Conservation (phyloP, 1,140 invertebrate genomes). For the Nasonia longicornis region DNA sequence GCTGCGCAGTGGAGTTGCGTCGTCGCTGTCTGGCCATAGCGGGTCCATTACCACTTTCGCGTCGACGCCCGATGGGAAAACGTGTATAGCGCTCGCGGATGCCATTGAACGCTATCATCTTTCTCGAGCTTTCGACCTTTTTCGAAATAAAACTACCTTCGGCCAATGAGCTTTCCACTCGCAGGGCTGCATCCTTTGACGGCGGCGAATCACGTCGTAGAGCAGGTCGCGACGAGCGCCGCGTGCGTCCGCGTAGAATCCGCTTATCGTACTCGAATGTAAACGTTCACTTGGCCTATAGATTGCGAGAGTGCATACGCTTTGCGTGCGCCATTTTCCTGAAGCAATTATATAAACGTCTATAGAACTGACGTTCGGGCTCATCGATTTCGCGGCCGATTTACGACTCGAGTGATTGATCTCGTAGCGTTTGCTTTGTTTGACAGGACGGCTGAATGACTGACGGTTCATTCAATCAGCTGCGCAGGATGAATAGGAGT, state of each 20-base stretch:
- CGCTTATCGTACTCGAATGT: neutral
- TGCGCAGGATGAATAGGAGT: too few relatives aligned
- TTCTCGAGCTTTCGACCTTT: too few relatives aligned
- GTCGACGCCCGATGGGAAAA: neutral
- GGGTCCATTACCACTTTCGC: neutral
- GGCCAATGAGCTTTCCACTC: too few relatives aligned
- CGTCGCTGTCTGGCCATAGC: neutral
- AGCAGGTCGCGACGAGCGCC: neutral
- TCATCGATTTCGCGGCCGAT: conserved; percentile 2
- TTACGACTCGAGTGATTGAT: neutral
- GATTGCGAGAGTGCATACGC: neutral
- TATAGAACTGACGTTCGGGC: neutral
- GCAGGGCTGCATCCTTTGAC: neutral
- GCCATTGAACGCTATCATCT: too few relatives aligned
- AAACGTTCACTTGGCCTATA: neutral
- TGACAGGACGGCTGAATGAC: too few relatives aligned
- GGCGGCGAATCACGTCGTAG: neutral
- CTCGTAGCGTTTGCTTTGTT: too few relatives aligned
- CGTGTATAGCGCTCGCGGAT: too few relatives aligned
- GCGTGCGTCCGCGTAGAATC: neutral
- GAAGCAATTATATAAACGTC: neutral
- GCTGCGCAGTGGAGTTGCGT: neutral
- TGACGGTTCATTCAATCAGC: too few relatives aligned
- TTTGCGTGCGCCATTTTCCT: neutral
- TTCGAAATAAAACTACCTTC: too few relatives aligned